Evolutionary conservation across 1,140 invertebrate species (phyloP), one percentile per base, ranked within the genome.

Genomic region (Stegodyphus dumicola): DNA sequence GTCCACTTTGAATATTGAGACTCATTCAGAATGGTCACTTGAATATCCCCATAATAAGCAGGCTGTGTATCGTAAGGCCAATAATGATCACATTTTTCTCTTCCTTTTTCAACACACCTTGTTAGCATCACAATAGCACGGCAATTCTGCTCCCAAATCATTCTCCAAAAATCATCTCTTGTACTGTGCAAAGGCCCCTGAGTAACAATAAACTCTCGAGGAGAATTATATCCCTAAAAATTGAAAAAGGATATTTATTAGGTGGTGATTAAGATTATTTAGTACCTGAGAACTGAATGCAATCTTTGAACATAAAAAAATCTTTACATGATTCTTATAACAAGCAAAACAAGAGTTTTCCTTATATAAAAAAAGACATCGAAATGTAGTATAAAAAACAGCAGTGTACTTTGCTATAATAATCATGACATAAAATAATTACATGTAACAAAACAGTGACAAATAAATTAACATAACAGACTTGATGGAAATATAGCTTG

Each of bases 161-260:
- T 99, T 87, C 97, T 93, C 98, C 98, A 99, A 92, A 99, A 99
- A 91, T 99, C 98, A 90, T 98, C 97, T 71, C 97, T 93, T 0
- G 98, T 99, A 71, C 95, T 96, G 90, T 97, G 97, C 87, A 99
- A 91, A 13, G 98, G 97, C 52, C 98, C 98, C 93, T 99, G 97
- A 6, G 97, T 98, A 4, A 98, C 97, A 74, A 99, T 96, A 91
- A 99, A 99, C 91, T 99, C 98, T 51, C 97, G 92, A 10, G 96
- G 96, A 15, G 96, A 98, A 91, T 96, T 98, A 90, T 95, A 95
- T 5, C 97, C 97, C 87, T 87, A 71, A 11, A 33, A 49, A 87
- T n/a, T 60, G 56, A 60, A 60, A 5, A 60, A 15, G 33, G 33
- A 33, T 33, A 33, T 33, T 33, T 33, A 33, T 33, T 33, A 33